Evolutionary conservation across 2,888 invertebrate genomes (phyloP), one percentile per base, ranked within the genome.

Genomic region (Tenodera sinensis): DNA sequence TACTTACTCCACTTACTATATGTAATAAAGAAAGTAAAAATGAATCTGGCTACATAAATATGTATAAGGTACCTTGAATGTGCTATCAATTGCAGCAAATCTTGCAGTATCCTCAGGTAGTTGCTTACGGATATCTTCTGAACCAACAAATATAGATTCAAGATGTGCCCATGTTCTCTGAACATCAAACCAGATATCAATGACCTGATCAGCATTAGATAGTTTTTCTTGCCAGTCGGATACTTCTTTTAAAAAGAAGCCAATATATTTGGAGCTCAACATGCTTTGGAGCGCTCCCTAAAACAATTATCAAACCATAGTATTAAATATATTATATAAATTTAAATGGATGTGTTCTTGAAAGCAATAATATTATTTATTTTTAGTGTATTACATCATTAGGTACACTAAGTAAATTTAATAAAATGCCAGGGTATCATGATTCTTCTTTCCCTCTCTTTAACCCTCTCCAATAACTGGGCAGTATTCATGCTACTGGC

Each of bases 71-170:
- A 95, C 96, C 94, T 97, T 98, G 92, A 99, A 99, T 88, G 96
- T 96, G 85, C 94, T 95, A 93, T 99, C 98, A 90, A 98, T 97
- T 89, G 93, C 94, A 93, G 98, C 98, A 92, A 99, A 99, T 92
- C 98, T 95, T 91, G 95, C 96, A 0, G 98, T 97, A 92, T 99
- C 99, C 92, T 97, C 97, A 0, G 99, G 98, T 88, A 99, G 93
- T 93, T 99, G 99, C 84, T 96, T 95, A 88, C 98, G 94, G 92
- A 99, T 99, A 93, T 99, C 99, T 92, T 98, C 98, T 0, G 98
- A 98, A 0, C 98, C 98, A 87, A 98, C 97, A 92, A 99, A 99
- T 91, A 99, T 99, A 91, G 98, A 98, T 93, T 99, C 98, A 90
- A 99, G 94, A 92, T 99, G 98, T 92, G 97, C 96, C 99, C 99